These are phyloP conservation scores for Drosophila tani DNA, from an alignment of 1,140 invertebrate genomes.

Conservation along the genomic window DNA sequence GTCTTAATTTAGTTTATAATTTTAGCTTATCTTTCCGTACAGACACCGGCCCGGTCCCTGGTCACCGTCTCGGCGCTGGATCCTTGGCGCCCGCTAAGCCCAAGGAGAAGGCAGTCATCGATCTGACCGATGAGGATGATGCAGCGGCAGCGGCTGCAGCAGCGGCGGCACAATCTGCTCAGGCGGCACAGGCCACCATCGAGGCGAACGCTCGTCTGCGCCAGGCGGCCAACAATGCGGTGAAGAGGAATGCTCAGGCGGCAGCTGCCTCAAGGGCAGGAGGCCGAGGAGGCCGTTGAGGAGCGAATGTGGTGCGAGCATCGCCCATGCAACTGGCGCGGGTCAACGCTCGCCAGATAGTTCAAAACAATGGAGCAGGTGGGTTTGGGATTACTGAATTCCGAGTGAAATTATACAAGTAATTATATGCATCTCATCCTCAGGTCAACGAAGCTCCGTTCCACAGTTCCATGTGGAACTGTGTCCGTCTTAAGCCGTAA, in stretches of 20 bases:
- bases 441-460: conserved; percentile 49
- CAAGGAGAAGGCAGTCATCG: conserved; percentile 86
- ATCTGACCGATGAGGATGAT: conserved; percentile 89
- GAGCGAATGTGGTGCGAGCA: conserved; percentile 53
- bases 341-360: conserved; percentile 57
- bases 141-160: conserved; percentile 54
- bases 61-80: conserved; percentile 39
- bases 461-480: conserved; percentile 12
- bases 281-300: conserved; percentile 1
- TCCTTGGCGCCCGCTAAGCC: conserved; percentile 67
- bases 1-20: too few species aligned
- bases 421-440: not conserved
- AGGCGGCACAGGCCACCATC: conserved; percentile 28
- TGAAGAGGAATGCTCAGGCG: not conserved
- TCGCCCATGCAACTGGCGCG: conserved; percentile 61
- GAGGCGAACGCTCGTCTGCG: conserved; percentile 47
- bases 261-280: not conserved
- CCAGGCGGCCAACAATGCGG: conserved; percentile 12
- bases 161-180: conserved; percentile 47
- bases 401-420: not conserved
- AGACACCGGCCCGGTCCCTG: conserved; percentile 48
- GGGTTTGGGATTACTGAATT: not conserved
- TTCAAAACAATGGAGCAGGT: conserved; percentile 54
- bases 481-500: too few species aligned
- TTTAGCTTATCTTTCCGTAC: not conserved